Evolutionary conservation across 1,140 invertebrate genomes (phyloP).

Genomic region (Proctacanthus coquilletti): DNA sequence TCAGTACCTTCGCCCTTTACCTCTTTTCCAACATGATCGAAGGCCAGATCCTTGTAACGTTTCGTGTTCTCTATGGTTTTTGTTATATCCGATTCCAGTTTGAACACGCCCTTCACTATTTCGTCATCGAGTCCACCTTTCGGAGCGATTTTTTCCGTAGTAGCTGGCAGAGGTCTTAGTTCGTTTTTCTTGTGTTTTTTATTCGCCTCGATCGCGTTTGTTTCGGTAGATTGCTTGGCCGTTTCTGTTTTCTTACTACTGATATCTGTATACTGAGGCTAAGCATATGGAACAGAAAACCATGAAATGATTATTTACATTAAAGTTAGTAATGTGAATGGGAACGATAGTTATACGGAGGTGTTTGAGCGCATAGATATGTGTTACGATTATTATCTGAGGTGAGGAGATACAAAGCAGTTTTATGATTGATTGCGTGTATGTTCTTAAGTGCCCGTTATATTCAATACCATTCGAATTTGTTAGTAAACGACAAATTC

Average conservation of each 20-base stretch:
- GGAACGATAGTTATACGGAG: no score
- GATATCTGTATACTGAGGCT: constrained; percentile 14
- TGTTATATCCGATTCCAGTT: constrained; percentile 24
- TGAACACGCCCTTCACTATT: constrained; percentile 23
- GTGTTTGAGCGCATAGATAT: no score
- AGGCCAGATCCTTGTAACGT: constrained; percentile 19
- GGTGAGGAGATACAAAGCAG: no score
- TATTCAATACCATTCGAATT: no score
- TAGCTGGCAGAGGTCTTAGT: constrained; percentile 4
- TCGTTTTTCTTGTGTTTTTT: constrained; percentile 4
- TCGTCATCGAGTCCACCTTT: constrained; percentile 16
- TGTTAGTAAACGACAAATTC: no score
- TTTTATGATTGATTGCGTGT: no score
- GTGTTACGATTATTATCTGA: no score
- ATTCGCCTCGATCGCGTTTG: neutral
- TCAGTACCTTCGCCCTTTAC: no score
- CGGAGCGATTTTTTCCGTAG: constrained; percentile 4
- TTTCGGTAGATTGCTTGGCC: constrained; percentile 1
- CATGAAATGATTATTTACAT: neutral
- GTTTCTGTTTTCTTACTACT: constrained; percentile 14
- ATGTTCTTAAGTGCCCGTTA: no score
- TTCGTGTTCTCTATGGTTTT: constrained; percentile 29
- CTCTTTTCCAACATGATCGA: no score
- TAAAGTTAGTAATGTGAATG: no score
- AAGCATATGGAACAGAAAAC: neutral